These are phyloP conservation scores for Napeogenes sylphis DNA, from an alignment of 2,888 invertebrate genomes.

Conservation along the genomic window DNA sequence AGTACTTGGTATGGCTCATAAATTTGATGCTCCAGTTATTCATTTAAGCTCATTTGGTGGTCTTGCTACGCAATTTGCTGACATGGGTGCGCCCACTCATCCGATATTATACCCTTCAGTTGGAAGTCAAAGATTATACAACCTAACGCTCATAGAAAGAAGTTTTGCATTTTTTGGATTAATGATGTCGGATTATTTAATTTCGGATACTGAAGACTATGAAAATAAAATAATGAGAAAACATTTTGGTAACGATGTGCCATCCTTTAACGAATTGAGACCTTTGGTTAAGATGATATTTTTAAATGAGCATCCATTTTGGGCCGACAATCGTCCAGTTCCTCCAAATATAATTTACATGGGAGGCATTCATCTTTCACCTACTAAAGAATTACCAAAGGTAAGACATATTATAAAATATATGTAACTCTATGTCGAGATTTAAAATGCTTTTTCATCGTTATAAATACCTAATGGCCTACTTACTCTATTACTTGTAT, in stretches of 20 bases:
- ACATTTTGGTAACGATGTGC: slow-evolving; percentile 32
- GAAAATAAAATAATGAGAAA: slow-evolving; percentile 32
- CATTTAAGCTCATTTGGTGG: slow-evolving; percentile 32
- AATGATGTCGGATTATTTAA: slow-evolving; percentile 6
- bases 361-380: slow-evolving; percentile 44
- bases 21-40: slow-evolving; percentile 33
- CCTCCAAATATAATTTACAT: slow-evolving; percentile 44
- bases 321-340: slow-evolving; percentile 42
- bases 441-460: too few relatives aligned
- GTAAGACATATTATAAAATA: slow-evolving; percentile 25
- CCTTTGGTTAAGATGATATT: slow-evolving; percentile 44
- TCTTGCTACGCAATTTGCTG: slow-evolving; percentile 8
- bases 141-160: slow-evolving; percentile 40
- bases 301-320: slow-evolving; percentile 43
- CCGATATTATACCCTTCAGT: slow-evolving; percentile 28
- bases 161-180: slow-evolving; percentile 23
- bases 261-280: slow-evolving; percentile 29
- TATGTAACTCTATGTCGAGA: too few relatives aligned
- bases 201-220: slow-evolving; percentile 10
- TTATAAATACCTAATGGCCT: too few relatives aligned
- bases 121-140: slow-evolving; percentile 30
- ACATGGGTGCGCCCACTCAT: slow-evolving; percentile 32
- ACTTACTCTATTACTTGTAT: not conserved
- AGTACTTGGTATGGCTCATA: slow-evolving; percentile 24
- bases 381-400: slow-evolving; percentile 37